Evolutionary conservation across 2,113 vertebrate genomes (phyloP), one percentile per base, ranked within the genome.

Genomic region (Penelope pileata): DNA sequence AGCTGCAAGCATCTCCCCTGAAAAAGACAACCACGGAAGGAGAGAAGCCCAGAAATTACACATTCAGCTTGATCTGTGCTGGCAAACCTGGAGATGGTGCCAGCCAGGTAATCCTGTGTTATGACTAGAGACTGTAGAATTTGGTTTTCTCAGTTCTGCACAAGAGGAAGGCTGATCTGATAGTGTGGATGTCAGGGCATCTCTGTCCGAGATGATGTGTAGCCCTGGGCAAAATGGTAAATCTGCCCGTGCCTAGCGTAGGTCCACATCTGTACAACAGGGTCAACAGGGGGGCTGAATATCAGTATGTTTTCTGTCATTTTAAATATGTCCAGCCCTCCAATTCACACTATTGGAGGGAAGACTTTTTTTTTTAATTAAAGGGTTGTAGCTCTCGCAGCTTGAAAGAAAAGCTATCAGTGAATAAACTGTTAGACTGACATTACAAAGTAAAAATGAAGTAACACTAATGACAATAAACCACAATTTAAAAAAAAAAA

Each of bases 21-120:
- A 79, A 74, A 83, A 88, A 27, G 16, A n/a, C 5, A 64, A 13
- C 26, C 59, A 42, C 19, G 21, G 60, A 88, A 62, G 43, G 18
- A 72, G 22, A 23, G 6, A 80, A 80, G 6, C 10, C 16, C 38
- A 59, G 56, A 85, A 79, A 50, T 59, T 19, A 32, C 5, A 66
- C 9, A 7, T 2, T 21, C 18, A 69, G 1, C 5, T 36, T 18
- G 23, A 19, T 1, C 0, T 76, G 40, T 21, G 7, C 30, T 74
- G 53, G n/a, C 16, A 69, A 30, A 10, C 43, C 29, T 83, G 82
- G 63, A 72, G 58, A 42, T 14, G 45, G 6, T 67, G 14, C 29
- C 69, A 34, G 22, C 7, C 34, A 54, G 53, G 10, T 50, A 63
- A 53, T 12, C 18, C 48, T 16, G 6, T 58, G 12, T 8, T 32